Evolutionary conservation across 2,797 vertebrate species (phyloP), one percentile per base, ranked within the genome.

Genomic region (Lepilemur septentrionalis): DNA sequence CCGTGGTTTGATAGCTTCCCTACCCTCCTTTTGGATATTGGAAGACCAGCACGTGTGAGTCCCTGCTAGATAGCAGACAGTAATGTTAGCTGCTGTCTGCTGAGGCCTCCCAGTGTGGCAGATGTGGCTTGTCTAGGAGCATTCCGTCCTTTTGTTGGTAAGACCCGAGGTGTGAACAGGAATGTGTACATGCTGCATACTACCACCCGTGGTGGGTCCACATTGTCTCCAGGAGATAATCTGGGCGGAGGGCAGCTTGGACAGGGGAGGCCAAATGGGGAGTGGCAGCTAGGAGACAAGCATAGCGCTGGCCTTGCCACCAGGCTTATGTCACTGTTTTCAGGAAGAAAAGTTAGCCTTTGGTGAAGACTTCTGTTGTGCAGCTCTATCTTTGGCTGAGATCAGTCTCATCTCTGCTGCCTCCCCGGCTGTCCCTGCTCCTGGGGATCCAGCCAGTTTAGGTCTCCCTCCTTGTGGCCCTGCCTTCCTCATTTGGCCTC

Each of bases 161-260:
- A 61, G 50, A 41, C 43, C 20, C 0, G 0, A 17, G 65, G 46
- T 5, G 30, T 20, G 43, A 35, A 38, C 4, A 10, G 59, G 46
- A 25, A 2, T 35, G 41, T 38, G 10, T 67, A 6, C 17, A 2
- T 13, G 4, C 20, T 7, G n/a, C 41, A 30, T 22, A 1, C 50
- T 80, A 48, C 23, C 50, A 28, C 59, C 2, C 0, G 1, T 2
- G 14, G 17, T 17, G 17, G 59, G 41, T 91, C 28, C n/a, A 67
- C 7, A 0, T 12, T 0, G 14, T 11, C 35, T 22, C 22, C 11
- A 5, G 46, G 25, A 52, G 8, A 48, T 5, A 0, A 0, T 11
- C 46, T 52, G 18, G 43, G 52, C 23, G 5, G 14, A 59, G 69
- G 80, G 13, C 25, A 61, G 6, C 6, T 30, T 10, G 30, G 15